Percentiles rank a stretch among this genome's conserved stretches.
Conservation (phyloP, 2,797 vertebrate genomes). For the Rhynchonycteris naso region DNA sequence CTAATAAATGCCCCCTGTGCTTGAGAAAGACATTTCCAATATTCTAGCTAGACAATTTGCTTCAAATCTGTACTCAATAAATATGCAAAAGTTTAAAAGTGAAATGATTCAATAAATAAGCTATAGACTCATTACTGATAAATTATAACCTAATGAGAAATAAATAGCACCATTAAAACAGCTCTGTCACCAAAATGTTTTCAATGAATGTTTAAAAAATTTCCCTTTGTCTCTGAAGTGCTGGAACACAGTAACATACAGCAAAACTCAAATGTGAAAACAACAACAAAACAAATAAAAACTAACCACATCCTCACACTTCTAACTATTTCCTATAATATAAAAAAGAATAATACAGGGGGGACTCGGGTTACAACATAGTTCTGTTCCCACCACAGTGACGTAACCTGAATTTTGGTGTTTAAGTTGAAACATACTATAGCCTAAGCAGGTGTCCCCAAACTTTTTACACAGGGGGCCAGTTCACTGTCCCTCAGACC, state of each 20-base stretch:
- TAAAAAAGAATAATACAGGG: constrained; percentile 30
- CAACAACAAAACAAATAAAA: neutral
- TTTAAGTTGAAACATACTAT: too few species aligned
- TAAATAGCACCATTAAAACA: neutral
- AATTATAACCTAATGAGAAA: constrained; percentile 53
- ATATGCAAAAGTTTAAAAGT: constrained; percentile 28
- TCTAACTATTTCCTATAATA: constrained; percentile 4
- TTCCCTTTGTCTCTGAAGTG: constrained; percentile 3
- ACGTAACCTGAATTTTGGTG: too few species aligned
- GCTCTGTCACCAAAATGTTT: neutral
- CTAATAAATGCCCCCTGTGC: neutral
- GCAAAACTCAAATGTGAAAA: neutral
- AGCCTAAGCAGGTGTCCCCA: too few species aligned
- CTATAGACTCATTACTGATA: neutral
- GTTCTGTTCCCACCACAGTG: too few species aligned
- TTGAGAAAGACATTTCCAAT: constrained; percentile 40
- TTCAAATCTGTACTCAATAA: constrained; percentile 43
- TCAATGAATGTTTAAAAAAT: constrained; percentile 17
- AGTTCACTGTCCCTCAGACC: too few species aligned
- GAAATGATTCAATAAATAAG: constrained; percentile 43
- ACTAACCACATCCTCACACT: neutral
- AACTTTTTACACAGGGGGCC: too few species aligned
- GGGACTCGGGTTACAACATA: too few species aligned
- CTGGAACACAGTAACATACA: neutral
- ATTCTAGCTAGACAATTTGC: constrained; percentile 27